Conservation (phyloP, 2,888 invertebrate genomes). For the Thecocarcelia acutangulata region DNA sequence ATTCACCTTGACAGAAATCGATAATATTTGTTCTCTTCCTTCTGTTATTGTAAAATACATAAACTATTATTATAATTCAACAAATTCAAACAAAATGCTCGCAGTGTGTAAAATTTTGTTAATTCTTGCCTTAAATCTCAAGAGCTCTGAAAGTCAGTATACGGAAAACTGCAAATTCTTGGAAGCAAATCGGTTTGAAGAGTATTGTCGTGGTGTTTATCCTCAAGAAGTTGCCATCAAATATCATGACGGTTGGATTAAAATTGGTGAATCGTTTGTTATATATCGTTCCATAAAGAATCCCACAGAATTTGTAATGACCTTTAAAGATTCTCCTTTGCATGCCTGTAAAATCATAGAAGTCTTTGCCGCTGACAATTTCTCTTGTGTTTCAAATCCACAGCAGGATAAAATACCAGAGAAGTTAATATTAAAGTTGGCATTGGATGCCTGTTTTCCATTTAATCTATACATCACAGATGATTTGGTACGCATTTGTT, state of each 20-base stretch:
- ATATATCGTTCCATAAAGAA: slow-evolving; percentile 20
- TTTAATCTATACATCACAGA: slow-evolving; percentile 42
- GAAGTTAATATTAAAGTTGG: neutral
- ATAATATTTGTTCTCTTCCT: too few relatives aligned
- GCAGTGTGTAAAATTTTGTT: neutral
- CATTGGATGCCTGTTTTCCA: slow-evolving; percentile 40
- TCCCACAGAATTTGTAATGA: slow-evolving; percentile 21
- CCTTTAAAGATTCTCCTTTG: slow-evolving; percentile 31
- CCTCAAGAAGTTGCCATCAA: slow-evolving; percentile 54
- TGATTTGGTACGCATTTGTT: slow-evolving; percentile 57
- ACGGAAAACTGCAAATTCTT: slow-evolving; percentile 31
- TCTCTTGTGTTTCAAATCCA: neutral
- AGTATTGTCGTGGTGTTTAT: slow-evolving; percentile 51
- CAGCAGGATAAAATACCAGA: neutral
- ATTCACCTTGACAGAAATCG: too few relatives aligned
- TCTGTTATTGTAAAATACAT: too few relatives aligned
- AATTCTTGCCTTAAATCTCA: neutral
- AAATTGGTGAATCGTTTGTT: slow-evolving; percentile 47
- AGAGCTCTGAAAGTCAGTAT: neutral
- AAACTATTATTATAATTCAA: too few relatives aligned
- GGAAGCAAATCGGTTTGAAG: neutral
- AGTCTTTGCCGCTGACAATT: slow-evolving; percentile 4
- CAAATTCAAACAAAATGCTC: too few relatives aligned
- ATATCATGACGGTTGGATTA: slow-evolving; percentile 56
- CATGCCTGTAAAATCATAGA: slow-evolving; percentile 38